A percentile compares a stretch with the other conserved stretches of the same genome.
Evolutionary conservation across 1,140 invertebrate genomes (phyloP).

Genomic region (Cephus cinctus): DNA sequence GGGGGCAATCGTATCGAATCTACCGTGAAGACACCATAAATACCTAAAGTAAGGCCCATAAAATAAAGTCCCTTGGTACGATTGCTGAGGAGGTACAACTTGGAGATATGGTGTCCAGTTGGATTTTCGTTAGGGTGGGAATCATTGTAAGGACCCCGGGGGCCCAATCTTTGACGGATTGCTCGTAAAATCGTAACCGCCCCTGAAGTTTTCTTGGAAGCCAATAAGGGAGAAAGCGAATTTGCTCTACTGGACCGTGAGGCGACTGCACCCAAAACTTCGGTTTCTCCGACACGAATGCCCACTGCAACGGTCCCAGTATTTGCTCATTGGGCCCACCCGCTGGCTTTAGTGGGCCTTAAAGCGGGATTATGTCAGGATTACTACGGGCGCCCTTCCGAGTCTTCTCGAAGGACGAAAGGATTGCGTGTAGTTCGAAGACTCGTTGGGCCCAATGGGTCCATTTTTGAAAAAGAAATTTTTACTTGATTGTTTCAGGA

Average conservation of each 20-base stretch:
- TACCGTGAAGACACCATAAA: too few relatives aligned
- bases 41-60: too few relatives aligned
- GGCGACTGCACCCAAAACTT: not conserved
- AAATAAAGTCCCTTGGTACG: constrained; percentile 20
- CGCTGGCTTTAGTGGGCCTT: constrained; percentile 27
- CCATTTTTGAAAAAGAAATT: too few relatives aligned
- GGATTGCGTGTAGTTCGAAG: too few relatives aligned
- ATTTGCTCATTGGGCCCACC: constrained; percentile 20
- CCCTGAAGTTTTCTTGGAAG: constrained; percentile 29
- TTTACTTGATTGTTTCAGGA: too few relatives aligned
- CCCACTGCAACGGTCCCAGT: too few relatives aligned
- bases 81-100: not conserved
- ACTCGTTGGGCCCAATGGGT: too few relatives aligned
- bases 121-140: too few relatives aligned
- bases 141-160: too few relatives aligned
- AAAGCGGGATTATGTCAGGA: constrained; percentile 34
- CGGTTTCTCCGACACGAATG: not conserved
- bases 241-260: constrained; percentile 1
- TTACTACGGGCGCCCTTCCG: constrained; percentile 25
- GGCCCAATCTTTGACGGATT: constrained; percentile 41
- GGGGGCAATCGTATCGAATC: too few relatives aligned
- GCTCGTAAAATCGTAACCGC: constrained; percentile 33
- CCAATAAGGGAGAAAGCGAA: constrained; percentile 9
- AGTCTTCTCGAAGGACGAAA: too few relatives aligned
- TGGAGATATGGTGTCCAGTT: too few relatives aligned